These are phyloP conservation scores for Phalloptychus januarius DNA, from an alignment of 2,797 vertebrate species.

Conservation along the genomic window DNA sequence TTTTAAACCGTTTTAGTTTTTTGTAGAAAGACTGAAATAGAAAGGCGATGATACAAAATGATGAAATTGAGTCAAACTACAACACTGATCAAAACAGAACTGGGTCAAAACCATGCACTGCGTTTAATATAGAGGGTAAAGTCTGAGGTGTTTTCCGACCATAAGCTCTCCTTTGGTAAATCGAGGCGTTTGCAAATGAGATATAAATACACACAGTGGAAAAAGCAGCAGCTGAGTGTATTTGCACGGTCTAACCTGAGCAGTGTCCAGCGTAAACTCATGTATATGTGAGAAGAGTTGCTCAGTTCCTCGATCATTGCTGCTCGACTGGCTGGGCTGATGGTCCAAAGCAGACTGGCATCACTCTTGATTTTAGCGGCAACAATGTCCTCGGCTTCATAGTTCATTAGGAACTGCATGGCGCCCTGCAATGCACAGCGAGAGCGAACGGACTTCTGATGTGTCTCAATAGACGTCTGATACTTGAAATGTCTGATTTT, in stretches of 20 bases:
- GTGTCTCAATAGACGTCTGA: conserved; percentile 8
- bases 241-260: conserved; percentile 61
- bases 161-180: too few relatives aligned
- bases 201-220: background rate
- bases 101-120: background rate
- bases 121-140: background rate
- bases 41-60: background rate
- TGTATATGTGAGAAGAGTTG: conserved; percentile 70
- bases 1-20: background rate
- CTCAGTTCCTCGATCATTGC: conserved; percentile 74
- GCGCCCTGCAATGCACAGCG: conserved; percentile 53
- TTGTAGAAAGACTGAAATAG: background rate
- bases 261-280: conserved; percentile 73
- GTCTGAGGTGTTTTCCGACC: background rate
- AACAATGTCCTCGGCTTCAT: conserved; percentile 68
- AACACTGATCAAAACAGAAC: background rate
- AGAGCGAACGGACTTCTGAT: background rate
- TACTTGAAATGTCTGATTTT: background rate
- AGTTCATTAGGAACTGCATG: conserved; percentile 77
- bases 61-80: background rate
- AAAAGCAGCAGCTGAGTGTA: background rate
- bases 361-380: conserved; percentile 81
- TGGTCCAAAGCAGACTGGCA: conserved; percentile 76
- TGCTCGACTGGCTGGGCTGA: conserved; percentile 73
- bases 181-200: background rate